Conservation (phyloP, 2,797 vertebrate species). For the Sarcophilus harrisii region DNA sequence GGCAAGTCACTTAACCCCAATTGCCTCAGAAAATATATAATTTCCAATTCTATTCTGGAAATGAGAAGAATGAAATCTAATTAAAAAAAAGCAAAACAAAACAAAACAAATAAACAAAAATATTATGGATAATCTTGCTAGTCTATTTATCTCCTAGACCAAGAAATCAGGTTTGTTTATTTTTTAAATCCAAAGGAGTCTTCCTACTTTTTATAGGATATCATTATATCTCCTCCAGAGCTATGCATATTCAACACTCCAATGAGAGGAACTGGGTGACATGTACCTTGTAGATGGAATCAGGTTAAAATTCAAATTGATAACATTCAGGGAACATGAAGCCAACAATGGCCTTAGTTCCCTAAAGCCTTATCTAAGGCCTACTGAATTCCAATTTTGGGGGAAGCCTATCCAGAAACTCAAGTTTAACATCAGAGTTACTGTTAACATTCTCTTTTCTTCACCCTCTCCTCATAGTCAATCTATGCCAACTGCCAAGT, state of each 20-base stretch:
- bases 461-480: background rate
- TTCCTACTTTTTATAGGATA: background rate
- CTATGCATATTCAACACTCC: background rate
- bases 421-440: background rate
- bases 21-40: no score
- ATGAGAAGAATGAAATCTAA: background rate
- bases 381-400: background rate
- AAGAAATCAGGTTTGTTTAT: background rate
- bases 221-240: background rate
- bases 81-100: background rate
- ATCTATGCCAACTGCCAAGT: background rate
- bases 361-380: background rate
- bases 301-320: background rate
- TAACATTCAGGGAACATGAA: background rate
- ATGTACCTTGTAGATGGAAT: background rate
- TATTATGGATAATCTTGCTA: background rate
- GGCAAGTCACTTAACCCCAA: no score
- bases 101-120: background rate
- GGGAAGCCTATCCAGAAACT: background rate
- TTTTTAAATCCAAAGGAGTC: background rate
- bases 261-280: background rate
- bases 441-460: background rate
- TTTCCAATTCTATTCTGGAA: background rate
- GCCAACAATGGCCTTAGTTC: background rate
- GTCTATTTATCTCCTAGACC: background rate